Conservation (phyloP, 30 jellyfish, hydroid and myxozoan species). For the Rhopilema esculentum region DNA sequence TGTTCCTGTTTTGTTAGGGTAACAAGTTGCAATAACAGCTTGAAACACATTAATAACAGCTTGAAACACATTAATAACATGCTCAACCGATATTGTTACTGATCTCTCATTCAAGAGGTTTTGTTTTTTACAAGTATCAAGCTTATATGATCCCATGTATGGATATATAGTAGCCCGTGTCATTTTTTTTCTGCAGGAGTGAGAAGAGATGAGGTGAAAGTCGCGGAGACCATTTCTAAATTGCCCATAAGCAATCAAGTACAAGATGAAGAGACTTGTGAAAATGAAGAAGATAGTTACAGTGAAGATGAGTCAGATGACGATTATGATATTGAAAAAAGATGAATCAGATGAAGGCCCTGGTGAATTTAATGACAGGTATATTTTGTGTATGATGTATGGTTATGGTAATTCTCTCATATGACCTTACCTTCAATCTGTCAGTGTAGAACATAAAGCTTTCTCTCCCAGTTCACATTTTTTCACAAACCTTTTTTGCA, state of each 20-base stretch:
- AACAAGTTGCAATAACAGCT: background rate
- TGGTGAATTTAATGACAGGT: slow-evolving; percentile 19
- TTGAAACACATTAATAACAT: too few species aligned
- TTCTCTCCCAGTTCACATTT: background rate
- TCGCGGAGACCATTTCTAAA: background rate
- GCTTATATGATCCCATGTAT: too few species aligned
- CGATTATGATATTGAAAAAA: slow-evolving; percentile 1
- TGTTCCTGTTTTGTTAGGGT: background rate
- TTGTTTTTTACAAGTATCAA: too few species aligned
- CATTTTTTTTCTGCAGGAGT: background rate
- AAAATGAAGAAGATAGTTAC: background rate
- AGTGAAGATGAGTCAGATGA: slow-evolving; percentile 7
- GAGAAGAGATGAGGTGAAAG: background rate
- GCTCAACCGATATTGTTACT: background rate
- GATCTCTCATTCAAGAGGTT: background rate
- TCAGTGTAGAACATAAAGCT: background rate
- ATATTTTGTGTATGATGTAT: background rate
- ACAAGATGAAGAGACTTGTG: background rate
- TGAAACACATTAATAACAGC: background rate
- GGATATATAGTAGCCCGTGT: too few species aligned
- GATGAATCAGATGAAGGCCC: slow-evolving; percentile 21
- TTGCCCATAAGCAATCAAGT: background rate
- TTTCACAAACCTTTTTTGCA: background rate
- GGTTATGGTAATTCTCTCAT: background rate
- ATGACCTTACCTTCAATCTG: background rate